Base-by-base conservation (phyloP, 2,888 invertebrate species). In the Uropetala carovei region DNA sequence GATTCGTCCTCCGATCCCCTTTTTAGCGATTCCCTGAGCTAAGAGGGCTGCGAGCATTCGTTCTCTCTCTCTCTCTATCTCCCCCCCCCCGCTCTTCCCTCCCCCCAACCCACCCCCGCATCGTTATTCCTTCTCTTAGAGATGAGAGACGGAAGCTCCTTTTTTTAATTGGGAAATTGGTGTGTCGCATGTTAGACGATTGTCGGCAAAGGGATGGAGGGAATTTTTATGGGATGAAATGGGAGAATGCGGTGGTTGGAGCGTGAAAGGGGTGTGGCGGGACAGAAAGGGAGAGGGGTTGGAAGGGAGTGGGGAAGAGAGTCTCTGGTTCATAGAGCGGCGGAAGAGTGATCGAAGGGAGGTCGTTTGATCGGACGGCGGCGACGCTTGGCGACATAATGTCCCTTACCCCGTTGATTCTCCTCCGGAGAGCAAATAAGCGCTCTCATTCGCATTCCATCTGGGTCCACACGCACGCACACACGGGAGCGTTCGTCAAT, bases 101-200 rank as follows among this genome's bases (percentile, higher is more conserved):
- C 14, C 85, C 13, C 58, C 86, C 86, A n/a, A n/a, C 11, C 18
- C 18, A 16, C 86, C n/a, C 43, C 22, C n/a, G 30, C 27, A 43
- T 14, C 64, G 7, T 16, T 18, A 60, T 43, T 30, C 14, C 85
- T 27, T 85, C 86, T 59, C 22, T 8, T 68, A 22, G 27, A 59
- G 60, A 86, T 60, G 86, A 14, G 30, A 58, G 57, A 60, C 60
- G 86, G 57, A 59, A 86, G 60, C 60, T 22, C 16, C 85, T 85
- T 60, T 75, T n/a, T 89, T 89, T 89, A 89, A 89, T 89, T 89
- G 89, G 89, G 43, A 89, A 89, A 89, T 89, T 89, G 89, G 64
- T 30, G 64, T 89, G 89, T 27, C n/a, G 60, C 89, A 64, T 89
- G 30, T 64, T 18, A 43, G 89, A 27, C 86, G 68, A 22, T 10